Evolutionary conservation across 2,113 vertebrate species (phyloP).

Genomic region (Cyanoramphus novaezelandiae): DNA sequence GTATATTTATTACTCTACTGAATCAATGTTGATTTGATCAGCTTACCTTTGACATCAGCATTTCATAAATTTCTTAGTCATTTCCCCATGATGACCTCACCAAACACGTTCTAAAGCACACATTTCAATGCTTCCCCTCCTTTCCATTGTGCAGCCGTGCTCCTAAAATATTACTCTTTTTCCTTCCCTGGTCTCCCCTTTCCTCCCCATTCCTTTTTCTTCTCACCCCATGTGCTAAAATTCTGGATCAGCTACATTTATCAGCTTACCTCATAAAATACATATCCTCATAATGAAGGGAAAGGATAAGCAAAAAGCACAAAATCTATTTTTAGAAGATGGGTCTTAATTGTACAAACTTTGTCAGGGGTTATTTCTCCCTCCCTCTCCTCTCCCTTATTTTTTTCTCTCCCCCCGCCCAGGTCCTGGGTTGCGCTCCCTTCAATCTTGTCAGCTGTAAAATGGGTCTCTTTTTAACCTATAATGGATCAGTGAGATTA

Average conservation of each 20-base stretch:
- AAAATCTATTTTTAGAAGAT: slow-evolving; percentile 65
- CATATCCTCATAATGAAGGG: not conserved
- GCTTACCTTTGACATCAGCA: slow-evolving; percentile 14
- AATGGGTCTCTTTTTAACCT: slow-evolving; percentile 81
- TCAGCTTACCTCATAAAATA: not conserved
- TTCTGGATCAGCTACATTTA: slow-evolving; percentile 3
- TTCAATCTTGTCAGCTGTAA: slow-evolving; percentile 81
- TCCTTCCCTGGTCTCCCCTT: fast-evolving
- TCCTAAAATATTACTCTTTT: not conserved
- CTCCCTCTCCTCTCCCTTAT: not conserved
- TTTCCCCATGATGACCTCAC: slow-evolving; percentile 28
- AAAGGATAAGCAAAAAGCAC: not conserved
- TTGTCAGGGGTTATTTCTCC: not conserved
- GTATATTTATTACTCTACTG: not conserved
- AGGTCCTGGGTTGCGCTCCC: slow-evolving; percentile 51
- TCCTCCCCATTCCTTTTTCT: not conserved
- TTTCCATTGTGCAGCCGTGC: not conserved
- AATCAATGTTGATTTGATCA: slow-evolving; percentile 31
- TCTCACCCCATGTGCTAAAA: not conserved
- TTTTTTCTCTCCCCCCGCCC: not conserved
- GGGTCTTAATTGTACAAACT: slow-evolving; percentile 37
- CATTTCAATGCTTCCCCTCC: not conserved
- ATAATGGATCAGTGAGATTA: slow-evolving; percentile 78
- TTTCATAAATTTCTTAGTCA: slow-evolving; percentile 42
- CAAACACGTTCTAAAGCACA: not conserved